These are phyloP conservation scores for Vanessa cardui DNA, from an alignment of 2,888 invertebrate species.

Conservation along the genomic window DNA sequence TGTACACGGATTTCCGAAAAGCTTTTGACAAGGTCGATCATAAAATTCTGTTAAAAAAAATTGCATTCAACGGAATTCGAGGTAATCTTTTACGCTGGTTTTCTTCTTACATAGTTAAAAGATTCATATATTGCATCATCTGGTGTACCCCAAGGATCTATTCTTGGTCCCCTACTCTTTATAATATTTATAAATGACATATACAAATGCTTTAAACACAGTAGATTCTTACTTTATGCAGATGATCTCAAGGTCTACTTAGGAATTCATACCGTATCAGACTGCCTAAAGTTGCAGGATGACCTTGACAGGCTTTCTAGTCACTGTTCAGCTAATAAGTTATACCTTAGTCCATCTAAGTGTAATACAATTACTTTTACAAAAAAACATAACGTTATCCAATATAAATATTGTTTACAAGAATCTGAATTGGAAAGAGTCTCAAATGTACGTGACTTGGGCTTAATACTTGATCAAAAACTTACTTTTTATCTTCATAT, in stretches of 20 bases:
- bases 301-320: neutral
- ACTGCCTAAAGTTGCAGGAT: neutral
- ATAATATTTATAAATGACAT: constrained; percentile 5
- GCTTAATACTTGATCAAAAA: too few relatives aligned
- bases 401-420: neutral
- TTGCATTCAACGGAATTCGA: constrained; percentile 26
- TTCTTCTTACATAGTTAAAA: constrained; percentile 15
- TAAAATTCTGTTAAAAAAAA: constrained; percentile 22
- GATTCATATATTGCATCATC: neutral
- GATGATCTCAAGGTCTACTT: neutral
- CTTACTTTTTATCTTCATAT: neutral
- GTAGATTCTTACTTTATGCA: neutral
- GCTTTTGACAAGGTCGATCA: constrained; percentile 28
- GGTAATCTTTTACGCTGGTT: constrained; percentile 24
- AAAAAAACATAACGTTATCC: neutral
- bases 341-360: neutral
- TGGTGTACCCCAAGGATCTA: neutral
- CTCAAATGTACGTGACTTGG: constrained; percentile 1
- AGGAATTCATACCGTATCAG: neutral
- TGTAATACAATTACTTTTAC: neutral
- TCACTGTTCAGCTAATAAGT: neutral
- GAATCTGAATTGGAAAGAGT: neutral
- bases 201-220: neutral
- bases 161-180: neutral
- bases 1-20: constrained; percentile 31